phyloP scores from a whole-genome alignment of 1,140 invertebrate species.

The Rhopalosiphum maidis region DNA sequence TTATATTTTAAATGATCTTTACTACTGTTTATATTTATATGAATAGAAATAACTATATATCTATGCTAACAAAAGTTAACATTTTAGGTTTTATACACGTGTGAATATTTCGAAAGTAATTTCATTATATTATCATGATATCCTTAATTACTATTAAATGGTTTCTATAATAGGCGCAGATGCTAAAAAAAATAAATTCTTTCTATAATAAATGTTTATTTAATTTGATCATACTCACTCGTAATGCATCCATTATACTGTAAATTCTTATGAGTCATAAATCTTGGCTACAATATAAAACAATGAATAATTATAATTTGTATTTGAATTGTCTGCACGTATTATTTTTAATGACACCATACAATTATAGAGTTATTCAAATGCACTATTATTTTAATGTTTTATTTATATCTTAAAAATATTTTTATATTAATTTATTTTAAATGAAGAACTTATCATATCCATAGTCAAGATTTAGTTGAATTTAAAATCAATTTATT shows the following conservation, averaged over 20 bases:
- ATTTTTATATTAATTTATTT: background rate
- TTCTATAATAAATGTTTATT: background rate
- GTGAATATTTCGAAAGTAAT: background rate
- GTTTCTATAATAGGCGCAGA: background rate
- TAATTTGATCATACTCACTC: background rate
- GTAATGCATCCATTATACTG: background rate
- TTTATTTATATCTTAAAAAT: background rate
- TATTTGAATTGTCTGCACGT: background rate
- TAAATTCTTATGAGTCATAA: background rate
- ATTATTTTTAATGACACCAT: background rate
- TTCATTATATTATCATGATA: background rate
- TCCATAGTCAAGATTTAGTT: background rate
- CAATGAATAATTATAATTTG: background rate
- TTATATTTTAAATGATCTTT: background rate
- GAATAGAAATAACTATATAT: background rate
- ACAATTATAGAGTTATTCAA: background rate
- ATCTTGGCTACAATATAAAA: background rate
- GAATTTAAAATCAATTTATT: background rate
- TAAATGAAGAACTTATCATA: background rate
- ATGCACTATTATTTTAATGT: background rate
- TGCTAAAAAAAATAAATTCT: background rate
- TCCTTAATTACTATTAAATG: background rate
- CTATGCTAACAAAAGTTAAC: background rate
- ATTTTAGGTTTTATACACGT: background rate
- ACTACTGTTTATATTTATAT: background rate